Percentiles rank a stretch among this genome's conserved stretches.
Evolutionary conservation across 2,888 invertebrate species (phyloP).

Genomic region (Pristionchus exspectatus): DNA sequence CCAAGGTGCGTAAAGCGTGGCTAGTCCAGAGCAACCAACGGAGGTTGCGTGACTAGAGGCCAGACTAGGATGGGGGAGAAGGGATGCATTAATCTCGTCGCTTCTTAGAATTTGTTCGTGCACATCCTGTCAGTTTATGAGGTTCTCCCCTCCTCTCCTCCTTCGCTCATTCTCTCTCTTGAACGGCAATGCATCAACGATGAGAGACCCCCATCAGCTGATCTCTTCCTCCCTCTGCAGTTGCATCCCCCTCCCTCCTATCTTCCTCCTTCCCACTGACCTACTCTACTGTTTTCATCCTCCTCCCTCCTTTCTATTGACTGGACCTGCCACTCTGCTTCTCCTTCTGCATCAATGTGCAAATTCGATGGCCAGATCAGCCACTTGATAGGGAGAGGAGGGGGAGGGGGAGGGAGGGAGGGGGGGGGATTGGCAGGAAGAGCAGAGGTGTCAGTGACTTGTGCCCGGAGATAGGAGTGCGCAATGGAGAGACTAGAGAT

Average conservation of each 20-base stretch:
- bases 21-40: background rate
- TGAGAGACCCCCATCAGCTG: background rate
- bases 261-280: background rate
- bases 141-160: background rate
- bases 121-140: background rate
- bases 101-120: slow-evolving; percentile 12
- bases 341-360: slow-evolving; percentile 28
- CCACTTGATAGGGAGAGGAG: background rate
- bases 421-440: background rate
- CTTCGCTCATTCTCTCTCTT: background rate
- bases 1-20: background rate
- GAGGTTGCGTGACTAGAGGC: background rate
- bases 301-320: background rate
- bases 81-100: background rate
- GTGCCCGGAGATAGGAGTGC: background rate
- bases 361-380: slow-evolving; percentile 24
- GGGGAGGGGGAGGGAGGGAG: background rate
- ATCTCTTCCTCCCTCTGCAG: background rate
- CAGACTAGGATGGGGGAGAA: background rate
- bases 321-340: slow-evolving; percentile 11
- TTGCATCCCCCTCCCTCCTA: background rate
- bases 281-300: slow-evolving; percentile 12
- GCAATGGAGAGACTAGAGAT: background rate
- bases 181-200: slow-evolving; percentile 23
- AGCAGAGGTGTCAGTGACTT: background rate